Conservation (phyloP, 1,140 invertebrate species). For the Bombyx mandarina region DNA sequence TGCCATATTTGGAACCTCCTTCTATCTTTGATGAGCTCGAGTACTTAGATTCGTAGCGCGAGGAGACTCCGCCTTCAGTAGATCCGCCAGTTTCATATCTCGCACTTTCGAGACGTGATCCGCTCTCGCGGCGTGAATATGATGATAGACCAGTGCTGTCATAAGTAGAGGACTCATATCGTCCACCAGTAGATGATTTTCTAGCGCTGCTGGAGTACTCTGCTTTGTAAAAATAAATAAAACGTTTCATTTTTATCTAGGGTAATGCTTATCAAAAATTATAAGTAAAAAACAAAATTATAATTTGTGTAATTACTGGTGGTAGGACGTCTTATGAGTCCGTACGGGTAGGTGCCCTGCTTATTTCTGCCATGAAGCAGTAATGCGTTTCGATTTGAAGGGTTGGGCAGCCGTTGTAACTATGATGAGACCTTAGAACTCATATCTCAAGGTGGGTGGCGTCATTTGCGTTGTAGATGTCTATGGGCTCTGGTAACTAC, state of each 20-base stretch:
- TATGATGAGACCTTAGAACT: too few relatives aligned
- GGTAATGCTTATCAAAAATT: too few relatives aligned
- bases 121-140: slow-evolving; percentile 52
- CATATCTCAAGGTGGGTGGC: too few relatives aligned
- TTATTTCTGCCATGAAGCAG: too few relatives aligned
- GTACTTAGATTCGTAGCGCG: slow-evolving; percentile 50
- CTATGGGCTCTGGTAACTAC: too few relatives aligned
- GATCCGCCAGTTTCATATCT: slow-evolving; percentile 37
- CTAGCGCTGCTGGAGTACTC: slow-evolving; percentile 74
- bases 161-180: slow-evolving; percentile 65
- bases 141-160: slow-evolving; percentile 39
- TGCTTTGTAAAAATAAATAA: slow-evolving; percentile 31
- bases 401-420: too few relatives aligned
- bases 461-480: too few relatives aligned
- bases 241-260: too few relatives aligned
- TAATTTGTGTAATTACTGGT: too few relatives aligned
- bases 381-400: too few relatives aligned
- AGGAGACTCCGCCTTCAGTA: slow-evolving; percentile 34
- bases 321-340: too few relatives aligned
- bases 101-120: slow-evolving; percentile 40
- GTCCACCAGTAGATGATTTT: slow-evolving; percentile 59
- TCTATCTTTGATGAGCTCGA: slow-evolving; percentile 33
- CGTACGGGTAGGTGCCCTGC: too few relatives aligned
- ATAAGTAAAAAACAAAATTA: not conserved
- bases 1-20: slow-evolving; percentile 42